Base-by-base conservation (phyloP, 2,888 invertebrate genomes). In the Synergus umbraculus region DNA sequence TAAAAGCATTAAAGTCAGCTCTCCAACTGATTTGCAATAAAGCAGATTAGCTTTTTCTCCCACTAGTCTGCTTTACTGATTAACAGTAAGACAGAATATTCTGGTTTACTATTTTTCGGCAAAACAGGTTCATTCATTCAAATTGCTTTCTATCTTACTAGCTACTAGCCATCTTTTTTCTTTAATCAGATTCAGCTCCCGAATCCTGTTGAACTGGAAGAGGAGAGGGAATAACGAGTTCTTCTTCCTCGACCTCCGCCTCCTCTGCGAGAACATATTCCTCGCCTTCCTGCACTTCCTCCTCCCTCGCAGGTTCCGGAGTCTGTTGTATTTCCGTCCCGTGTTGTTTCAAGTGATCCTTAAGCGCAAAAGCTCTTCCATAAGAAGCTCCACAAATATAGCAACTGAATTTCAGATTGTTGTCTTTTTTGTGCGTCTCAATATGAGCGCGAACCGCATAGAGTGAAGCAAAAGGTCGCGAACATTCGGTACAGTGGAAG, bases 401-500 rank as follows among this genome's bases (percentile, higher is more conserved):
- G 87, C 96, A 96, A 80, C 94, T 93, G 89, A 95, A 95, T 89
- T 95, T 96, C 5, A 96, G 92, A 89, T 95, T 95, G 90, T 96
- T 96, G 82, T 94, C 94, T 13, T 95, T 94, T 83, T 94, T 93
- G 89, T 96, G 96, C 0, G 95, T 95, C 87, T 96, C 95, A 92
- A 96, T 96, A 89, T 97, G 97, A 1, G 95, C 94, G 73, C 96
- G 94, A 0, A 96, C 96, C 0, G 96, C 96, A 89, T 96, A 97
- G 29, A 96, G 90, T 0, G 96, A 96, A 3, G 96, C 95, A 89
- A 97, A 97, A 0, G 96, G 96, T 77, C 97, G 93, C 84, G 91
- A 92, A 76, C 97, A 97, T 85, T 95, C 95, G 10, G 94, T 95
- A 86, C 97, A 97, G 1, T 95, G 94, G 88, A 96, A 97, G 0